Evolutionary conservation across 2,797 vertebrate genomes (phyloP), one percentile per base, ranked within the genome.

Genomic region (Allobates femoralis): DNA sequence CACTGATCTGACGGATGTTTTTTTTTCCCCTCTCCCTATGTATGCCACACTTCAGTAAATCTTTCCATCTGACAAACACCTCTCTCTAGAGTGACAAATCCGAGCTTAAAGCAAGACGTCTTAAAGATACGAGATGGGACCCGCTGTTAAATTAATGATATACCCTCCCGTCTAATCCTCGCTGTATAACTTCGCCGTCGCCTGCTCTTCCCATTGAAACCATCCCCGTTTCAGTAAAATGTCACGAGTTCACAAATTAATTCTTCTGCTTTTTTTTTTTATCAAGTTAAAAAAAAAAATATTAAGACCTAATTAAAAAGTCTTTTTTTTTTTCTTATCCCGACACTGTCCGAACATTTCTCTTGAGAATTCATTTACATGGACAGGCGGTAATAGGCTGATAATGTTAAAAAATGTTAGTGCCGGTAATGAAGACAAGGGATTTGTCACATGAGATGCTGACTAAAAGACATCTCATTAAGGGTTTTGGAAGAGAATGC

Each of bases 131-230:
- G 30, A 85, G 73, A 83, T 67, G 73, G 73, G 26, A 16, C 67
- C 71, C 34, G 79, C 79, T 86, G 85, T 32, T 87, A 78, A 79
- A 87, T 83, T 53, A 87, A 87, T 60, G 53, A 71, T 79, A 58
- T 34, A 64, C 85, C 21, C 41, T 71, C 75, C 64, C 19, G 18
- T 62, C 56, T 77, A 87, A 79, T 84, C 86, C 64, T 78, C 75
- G 19, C 50, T 28, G 51, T 23, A 60, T 60, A 34, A 37, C 76
- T 16, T 16, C 32, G 11, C 15, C 32, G 0, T 21, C 16, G 32
- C 21, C 32, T 34, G 3, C 30, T 60, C 76, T 50, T 10, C 8
- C 67, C n/a, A 7, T 32, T 14, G 26, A 12, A n/a, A 28, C 12
- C 1, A 28, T 73, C 67, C 26, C 62, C 28, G 34, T n/a, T 3